Evolutionary conservation across 1,140 invertebrate species (phyloP).

Genomic region (Yoshiicerus persimilis): DNA sequence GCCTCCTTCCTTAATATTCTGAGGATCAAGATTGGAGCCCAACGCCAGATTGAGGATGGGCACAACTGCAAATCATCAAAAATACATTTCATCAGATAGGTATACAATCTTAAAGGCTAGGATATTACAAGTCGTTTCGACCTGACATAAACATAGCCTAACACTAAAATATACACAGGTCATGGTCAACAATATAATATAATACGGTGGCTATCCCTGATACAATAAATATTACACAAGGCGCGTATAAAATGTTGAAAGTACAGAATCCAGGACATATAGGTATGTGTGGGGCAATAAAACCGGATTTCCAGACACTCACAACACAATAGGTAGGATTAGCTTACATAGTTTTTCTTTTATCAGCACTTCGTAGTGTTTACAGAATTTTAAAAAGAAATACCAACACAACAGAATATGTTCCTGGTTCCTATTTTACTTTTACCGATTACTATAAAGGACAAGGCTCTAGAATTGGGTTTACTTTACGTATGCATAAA

Average conservation of each 20-base stretch:
- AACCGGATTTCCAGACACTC: neutral
- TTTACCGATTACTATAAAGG: neutral
- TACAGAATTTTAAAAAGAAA: neutral
- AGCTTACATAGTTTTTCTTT: neutral
- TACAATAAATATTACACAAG: no score
- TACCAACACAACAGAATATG: neutral
- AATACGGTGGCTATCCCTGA: no score
- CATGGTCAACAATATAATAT: neutral
- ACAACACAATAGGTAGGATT: neutral
- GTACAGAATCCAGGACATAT: no score
- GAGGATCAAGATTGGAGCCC: constrained; percentile 79
- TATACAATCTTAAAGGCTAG: neutral
- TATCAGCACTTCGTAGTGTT: neutral
- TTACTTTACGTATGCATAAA: neutral
- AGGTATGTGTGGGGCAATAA: neutral
- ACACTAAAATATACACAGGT: neutral
- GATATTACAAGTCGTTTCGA: neutral
- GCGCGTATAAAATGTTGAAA: no score
- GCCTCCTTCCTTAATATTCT: constrained; percentile 84
- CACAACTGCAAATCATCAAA: constrained; percentile 64
- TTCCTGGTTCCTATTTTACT: neutral
- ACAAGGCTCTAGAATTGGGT: neutral
- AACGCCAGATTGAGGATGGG: constrained; percentile 72
- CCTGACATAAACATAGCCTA: neutral
- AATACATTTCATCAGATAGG: neutral